These are phyloP conservation scores for Pipa parva DNA, from an alignment of 2,113 vertebrate species.

Conservation along the genomic window DNA sequence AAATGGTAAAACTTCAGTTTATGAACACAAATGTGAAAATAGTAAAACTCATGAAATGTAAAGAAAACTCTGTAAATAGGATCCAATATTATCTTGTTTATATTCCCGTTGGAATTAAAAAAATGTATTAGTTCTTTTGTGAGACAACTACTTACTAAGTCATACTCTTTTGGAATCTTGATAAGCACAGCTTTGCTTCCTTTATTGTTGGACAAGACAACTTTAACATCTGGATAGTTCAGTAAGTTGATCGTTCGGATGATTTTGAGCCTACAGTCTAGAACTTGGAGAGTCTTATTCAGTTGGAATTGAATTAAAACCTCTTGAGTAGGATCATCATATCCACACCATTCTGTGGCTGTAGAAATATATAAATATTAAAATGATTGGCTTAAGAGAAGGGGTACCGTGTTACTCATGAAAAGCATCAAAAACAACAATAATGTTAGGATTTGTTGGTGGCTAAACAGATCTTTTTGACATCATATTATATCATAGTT, in stretches of 20 bases:
- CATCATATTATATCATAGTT: no score
- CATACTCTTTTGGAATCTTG: slow-evolving; percentile 89
- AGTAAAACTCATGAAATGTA: neutral
- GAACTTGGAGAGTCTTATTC: slow-evolving; percentile 68
- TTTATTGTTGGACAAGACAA: slow-evolving; percentile 71
- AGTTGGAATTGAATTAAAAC: slow-evolving; percentile 69
- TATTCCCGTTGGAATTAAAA: no score
- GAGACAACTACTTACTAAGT: slow-evolving; percentile 75
- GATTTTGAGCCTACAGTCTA: slow-evolving; percentile 61
- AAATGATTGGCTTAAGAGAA: neutral
- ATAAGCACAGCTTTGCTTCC: slow-evolving; percentile 69
- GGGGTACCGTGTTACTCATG: neutral
- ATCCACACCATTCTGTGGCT: slow-evolving; percentile 87
- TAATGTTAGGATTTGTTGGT: no score
- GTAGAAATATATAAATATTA: slow-evolving; percentile 31
- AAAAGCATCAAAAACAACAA: neutral
- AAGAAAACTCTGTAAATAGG: no score
- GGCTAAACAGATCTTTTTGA: no score
- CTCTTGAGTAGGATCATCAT: slow-evolving; percentile 53
- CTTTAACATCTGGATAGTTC: slow-evolving; percentile 57
- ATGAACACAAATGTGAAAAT: no score
- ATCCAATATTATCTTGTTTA: no score
- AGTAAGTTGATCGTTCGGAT: slow-evolving; percentile 68
- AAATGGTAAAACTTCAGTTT: no score
- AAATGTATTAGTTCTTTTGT: neutral